phyloP scores from a whole-genome alignment of 2,797 vertebrate genomes.

The Acrossocheilus fasciatus region DNA sequence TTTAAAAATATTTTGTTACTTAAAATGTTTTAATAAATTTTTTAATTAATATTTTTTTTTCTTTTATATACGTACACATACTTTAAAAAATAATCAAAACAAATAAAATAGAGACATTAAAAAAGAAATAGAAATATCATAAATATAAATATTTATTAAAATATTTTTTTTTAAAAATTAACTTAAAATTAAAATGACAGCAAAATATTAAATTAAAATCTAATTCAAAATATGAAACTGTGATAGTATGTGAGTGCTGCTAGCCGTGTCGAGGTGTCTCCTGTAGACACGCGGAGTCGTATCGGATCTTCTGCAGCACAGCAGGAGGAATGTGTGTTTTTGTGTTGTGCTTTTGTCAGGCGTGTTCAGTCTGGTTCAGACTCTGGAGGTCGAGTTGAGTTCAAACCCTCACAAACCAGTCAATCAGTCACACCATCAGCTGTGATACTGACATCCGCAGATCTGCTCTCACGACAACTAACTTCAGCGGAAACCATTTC shows the following conservation, averaged over 20 bases:
- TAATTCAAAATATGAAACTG: too few relatives aligned
- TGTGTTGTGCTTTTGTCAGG: not conserved
- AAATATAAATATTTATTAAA: too few relatives aligned
- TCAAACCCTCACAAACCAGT: not conserved
- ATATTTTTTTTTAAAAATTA: too few relatives aligned
- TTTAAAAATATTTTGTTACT: not conserved
- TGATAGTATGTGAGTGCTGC: too few relatives aligned
- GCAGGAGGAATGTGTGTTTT: not conserved
- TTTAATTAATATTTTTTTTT: too few relatives aligned
- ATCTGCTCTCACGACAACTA: not conserved
- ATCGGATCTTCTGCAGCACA: not conserved
- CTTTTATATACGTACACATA: too few relatives aligned
- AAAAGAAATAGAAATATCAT: too few relatives aligned
- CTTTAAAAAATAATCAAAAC: too few relatives aligned
- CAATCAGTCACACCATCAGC: constrained; percentile 9
- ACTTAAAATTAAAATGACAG: not conserved
- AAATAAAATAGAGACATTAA: not conserved
- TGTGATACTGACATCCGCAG: not conserved
- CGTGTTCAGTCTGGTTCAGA: not conserved
- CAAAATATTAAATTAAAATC: too few relatives aligned
- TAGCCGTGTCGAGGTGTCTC: not conserved
- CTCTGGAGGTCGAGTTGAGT: not conserved
- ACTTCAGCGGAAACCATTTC: not conserved
- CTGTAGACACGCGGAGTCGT: too few relatives aligned
- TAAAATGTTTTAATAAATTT: too few relatives aligned